Conservation (phyloP, 1,140 invertebrate genomes). For the Phortica variegata region DNA sequence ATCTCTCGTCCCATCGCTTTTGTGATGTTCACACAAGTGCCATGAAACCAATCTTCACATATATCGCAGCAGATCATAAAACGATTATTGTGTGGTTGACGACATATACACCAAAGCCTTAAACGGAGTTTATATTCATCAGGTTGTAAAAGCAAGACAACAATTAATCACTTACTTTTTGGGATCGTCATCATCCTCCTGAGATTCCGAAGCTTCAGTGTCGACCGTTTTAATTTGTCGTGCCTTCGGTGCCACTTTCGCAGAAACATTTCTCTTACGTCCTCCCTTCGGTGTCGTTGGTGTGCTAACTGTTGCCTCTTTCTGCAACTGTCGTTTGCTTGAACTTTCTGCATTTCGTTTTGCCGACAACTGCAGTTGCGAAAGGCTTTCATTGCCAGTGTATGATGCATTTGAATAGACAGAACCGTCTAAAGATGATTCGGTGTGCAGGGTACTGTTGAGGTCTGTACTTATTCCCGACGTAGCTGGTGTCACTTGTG, state of each 20-base stretch:
- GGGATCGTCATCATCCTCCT: slow-evolving; percentile 88
- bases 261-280: not conserved
- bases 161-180: slow-evolving; percentile 58
- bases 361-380: not conserved
- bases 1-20: slow-evolving; percentile 87
- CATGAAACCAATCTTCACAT: slow-evolving; percentile 97
- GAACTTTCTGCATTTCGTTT: slow-evolving; percentile 11
- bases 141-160: not conserved
- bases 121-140: not conserved
- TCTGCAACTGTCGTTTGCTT: slow-evolving; percentile 5
- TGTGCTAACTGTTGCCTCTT: not conserved
- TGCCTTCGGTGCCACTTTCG: slow-evolving; percentile 20
- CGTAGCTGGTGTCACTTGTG: slow-evolving; percentile 25
- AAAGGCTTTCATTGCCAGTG: slow-evolving; percentile 16
- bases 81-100: slow-evolving; percentile 90
- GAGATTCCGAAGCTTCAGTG: slow-evolving; percentile 66
- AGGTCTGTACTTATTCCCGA: slow-evolving; percentile 14
- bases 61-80: slow-evolving; percentile 98
- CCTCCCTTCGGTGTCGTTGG: not conserved
- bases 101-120: slow-evolving; percentile 93
- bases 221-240: slow-evolving; percentile 45
- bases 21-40: slow-evolving; percentile 91
- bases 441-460: slow-evolving; percentile 10
- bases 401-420: slow-evolving; percentile 11
- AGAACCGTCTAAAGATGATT: slow-evolving; percentile 9